Evolutionary conservation across 2,888 invertebrate genomes (phyloP).

Genomic region (Rhogogaster chlorosoma): DNA sequence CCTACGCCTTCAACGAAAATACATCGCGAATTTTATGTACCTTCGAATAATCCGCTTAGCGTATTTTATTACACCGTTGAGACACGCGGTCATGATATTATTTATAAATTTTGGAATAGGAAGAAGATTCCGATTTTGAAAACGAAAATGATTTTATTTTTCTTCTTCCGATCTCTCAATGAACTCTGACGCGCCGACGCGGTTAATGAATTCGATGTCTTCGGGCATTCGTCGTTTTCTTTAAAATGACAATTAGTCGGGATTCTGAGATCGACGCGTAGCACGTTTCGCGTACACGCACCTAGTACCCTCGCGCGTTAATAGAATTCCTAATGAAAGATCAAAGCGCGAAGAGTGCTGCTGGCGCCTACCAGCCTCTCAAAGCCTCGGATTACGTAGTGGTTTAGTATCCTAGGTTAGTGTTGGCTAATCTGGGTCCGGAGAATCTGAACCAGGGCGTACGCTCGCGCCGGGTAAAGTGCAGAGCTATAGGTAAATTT

Average conservation of each 20-base stretch:
- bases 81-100: no score
- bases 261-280: no score
- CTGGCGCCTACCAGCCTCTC: background rate
- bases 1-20: background rate
- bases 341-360: conserved; percentile 26
- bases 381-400: conserved; percentile 10
- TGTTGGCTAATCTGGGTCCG: conserved; percentile 38
- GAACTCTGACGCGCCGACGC: background rate
- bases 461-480: conserved; percentile 2
- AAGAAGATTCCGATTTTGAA: no score
- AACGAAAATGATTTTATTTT: no score
- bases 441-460: conserved; percentile 38
- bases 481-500: conserved; percentile 40
- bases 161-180: background rate
- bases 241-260: no score
- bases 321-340: conserved; percentile 36
- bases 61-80: no score
- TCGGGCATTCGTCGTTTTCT: no score
- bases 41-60: background rate
- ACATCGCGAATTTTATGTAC: background rate
- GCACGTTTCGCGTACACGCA: no score
- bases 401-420: conserved; percentile 46
- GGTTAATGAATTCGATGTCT: no score
- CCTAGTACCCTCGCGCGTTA: background rate
- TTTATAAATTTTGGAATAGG: no score